Base-by-base conservation (phyloP, 2,797 vertebrate genomes). In the Ptychadena robeensis region DNA sequence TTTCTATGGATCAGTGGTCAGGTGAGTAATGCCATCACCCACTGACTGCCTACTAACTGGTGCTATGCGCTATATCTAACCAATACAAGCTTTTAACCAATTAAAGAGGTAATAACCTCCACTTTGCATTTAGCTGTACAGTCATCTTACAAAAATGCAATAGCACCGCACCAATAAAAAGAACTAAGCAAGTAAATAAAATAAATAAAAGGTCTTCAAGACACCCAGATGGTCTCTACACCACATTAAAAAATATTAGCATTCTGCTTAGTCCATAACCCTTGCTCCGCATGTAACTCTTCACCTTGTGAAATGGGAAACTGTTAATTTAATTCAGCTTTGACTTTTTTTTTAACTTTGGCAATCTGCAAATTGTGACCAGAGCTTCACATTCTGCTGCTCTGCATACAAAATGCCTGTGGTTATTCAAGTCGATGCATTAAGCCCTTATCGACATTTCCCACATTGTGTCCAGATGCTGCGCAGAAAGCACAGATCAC, bases 271-370 rank as follows among this genome's bases (percentile, higher is more conserved):
- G 59, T 79, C 73, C 79, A 73, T 79, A 79, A 73, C 67, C 44
- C 66, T 73, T 59, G 59, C 67, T 59, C 4, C 67, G 63, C 34
- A 25, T 34, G 34, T 71, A 70, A 59, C 15, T 61, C 6, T 37
- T 69, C 59, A 83, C 68, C 69, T 73, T 83, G 40, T 65, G 32
- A 73, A 73, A 79, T 67, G 25, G n/a, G 63, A 77, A 84, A 38
- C 68, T 74, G 76, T 73, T 61, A 85, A 85, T 80, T 74, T 53
- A 75, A 75, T 85, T 80, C 82, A 63, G 77, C 22, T 34, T 73
- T 79, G 76, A 73, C 73, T 67, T 70, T 59, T 61, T 67, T 7
- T 73, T 28, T 61, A 12, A 32, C 71, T 73, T 57, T 30, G 30
- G 27, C 31, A 30, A 61, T 30, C 57, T 61, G 34, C 70, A 79